Evolutionary conservation across 2,113 vertebrate species (phyloP).

Genomic region (Scalopus aquaticus): DNA sequence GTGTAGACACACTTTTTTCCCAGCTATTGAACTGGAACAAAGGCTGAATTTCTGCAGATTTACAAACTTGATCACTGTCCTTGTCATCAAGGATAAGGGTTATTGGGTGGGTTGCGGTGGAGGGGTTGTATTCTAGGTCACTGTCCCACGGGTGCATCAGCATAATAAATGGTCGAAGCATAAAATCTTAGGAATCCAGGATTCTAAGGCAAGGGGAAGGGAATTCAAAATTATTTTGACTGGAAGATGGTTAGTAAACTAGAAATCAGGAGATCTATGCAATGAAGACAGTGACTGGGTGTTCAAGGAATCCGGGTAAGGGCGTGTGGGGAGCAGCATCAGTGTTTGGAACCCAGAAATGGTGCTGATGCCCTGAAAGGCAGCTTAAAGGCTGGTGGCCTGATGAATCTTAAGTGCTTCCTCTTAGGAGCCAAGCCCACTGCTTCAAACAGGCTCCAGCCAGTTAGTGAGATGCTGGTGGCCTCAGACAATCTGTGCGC

Average conservation of each 20-base stretch:
- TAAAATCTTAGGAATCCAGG: constrained; percentile 1
- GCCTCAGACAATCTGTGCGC: neutral
- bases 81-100: neutral
- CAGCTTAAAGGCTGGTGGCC: too few relatives aligned
- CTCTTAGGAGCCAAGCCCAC: neutral
- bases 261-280: neutral
- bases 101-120: neutral
- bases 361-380: neutral
- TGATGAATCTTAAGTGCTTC: neutral
- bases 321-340: neutral
- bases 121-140: neutral
- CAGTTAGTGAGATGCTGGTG: too few relatives aligned
- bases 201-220: neutral
- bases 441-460: neutral
- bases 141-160: neutral
- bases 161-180: neutral
- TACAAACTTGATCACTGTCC: neutral
- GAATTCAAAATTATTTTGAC: neutral
- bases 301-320: too few relatives aligned
- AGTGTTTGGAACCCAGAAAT: neutral
- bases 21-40: neutral
- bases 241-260: neutral
- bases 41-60: neutral
- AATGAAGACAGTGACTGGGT: neutral
- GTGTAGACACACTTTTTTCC: neutral